Percentiles rank a stretch among this genome's conserved stretches.
Evolutionary conservation across 2,113 vertebrate genomes (phyloP).

Genomic region (Recurvirostra avosetta): DNA sequence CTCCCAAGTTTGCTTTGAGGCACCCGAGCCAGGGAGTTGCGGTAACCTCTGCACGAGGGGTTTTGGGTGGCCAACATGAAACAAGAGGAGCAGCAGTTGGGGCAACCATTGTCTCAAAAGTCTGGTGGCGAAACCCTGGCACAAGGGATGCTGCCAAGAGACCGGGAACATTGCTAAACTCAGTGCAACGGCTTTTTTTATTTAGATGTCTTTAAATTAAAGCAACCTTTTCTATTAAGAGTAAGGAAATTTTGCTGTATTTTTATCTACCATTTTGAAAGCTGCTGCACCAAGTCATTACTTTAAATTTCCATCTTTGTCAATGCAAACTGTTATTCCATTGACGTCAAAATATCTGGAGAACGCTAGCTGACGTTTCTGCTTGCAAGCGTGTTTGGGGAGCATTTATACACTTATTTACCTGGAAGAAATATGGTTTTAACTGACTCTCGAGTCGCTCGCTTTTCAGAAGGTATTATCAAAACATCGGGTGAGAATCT

Average conservation of each 20-base stretch:
- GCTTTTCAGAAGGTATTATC: constrained; percentile 45
- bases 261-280: background rate
- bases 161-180: background rate
- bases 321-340: background rate
- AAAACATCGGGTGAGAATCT: background rate
- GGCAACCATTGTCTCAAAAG: background rate
- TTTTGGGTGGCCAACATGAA: background rate
- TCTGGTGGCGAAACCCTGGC: background rate
- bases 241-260: background rate
- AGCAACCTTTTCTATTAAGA: background rate
- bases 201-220: background rate
- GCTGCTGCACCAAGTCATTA: background rate
- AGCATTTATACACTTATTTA: constrained; percentile 8
- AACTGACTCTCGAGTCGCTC: background rate
- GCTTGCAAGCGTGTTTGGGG: background rate
- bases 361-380: background rate
- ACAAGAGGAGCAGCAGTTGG: background rate
- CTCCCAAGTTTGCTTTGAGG: background rate
- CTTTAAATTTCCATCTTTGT: background rate
- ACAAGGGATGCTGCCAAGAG: background rate
- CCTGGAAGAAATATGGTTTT: constrained; percentile 42
- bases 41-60: fast-evolving
- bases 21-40: background rate
- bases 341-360: constrained; percentile 7
- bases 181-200: background rate